These are phyloP conservation scores for Heliothis subflexa DNA, from an alignment of 1,140 invertebrate genomes.

Conservation along the genomic window DNA sequence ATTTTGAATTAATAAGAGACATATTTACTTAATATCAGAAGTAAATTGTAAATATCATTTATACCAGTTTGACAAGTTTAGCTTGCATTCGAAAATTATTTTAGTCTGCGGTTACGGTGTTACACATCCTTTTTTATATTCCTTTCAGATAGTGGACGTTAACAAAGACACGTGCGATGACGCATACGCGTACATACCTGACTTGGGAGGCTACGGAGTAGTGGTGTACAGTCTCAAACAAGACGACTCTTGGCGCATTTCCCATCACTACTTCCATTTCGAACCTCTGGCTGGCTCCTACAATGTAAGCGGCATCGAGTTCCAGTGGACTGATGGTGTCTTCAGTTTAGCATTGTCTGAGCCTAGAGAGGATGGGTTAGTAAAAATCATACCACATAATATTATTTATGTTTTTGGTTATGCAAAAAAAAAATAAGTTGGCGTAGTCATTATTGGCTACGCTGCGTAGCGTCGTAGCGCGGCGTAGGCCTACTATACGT, in stretches of 20 bases:
- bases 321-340: conserved; percentile 93
- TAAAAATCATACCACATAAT: background rate
- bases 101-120: background rate
- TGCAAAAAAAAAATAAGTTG: background rate
- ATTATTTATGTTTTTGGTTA: background rate
- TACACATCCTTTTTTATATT: background rate
- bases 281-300: conserved; percentile 91
- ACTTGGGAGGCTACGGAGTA: conserved; percentile 90
- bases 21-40: too few relatives aligned
- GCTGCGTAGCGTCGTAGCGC: too few relatives aligned
- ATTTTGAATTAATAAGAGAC: background rate
- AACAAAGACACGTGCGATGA: conserved; percentile 90
- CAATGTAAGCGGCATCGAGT: conserved; percentile 90
- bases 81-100: background rate
- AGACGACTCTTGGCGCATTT: conserved; percentile 91
- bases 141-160: conserved; percentile 88
- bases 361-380: conserved; percentile 85
- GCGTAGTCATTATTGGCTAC: background rate
- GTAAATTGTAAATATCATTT: background rate
- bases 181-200: conserved; percentile 91
- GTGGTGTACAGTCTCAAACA: conserved; percentile 91
- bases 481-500: too few relatives aligned
- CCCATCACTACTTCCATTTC: conserved; percentile 93
- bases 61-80: background rate
- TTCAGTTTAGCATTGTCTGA: conserved; percentile 90